These are phyloP conservation scores for Galerucella pusilla DNA, from an alignment of 2,888 invertebrate species.

Conservation along the genomic window DNA sequence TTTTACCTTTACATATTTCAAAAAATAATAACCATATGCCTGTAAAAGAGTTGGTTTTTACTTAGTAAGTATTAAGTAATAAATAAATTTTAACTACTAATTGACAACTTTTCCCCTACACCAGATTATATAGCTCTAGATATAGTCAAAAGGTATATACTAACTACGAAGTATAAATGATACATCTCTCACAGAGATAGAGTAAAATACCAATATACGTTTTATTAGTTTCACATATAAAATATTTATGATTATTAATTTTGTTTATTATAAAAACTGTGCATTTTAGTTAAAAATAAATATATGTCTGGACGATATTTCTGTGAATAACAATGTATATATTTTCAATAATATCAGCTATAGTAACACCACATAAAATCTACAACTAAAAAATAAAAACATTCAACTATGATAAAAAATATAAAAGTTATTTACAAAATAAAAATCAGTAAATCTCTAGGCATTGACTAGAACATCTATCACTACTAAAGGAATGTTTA, in stretches of 20 bases:
- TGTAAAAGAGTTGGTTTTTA: no score
- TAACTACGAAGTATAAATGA: not conserved
- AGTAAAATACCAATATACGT: not conserved
- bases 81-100: no score
- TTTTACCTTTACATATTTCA: no score
- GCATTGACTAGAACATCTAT: constrained; percentile 31
- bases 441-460: not conserved
- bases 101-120: no score
- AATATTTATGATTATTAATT: not conserved
- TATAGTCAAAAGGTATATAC: no score
- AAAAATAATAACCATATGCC: no score
- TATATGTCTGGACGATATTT: constrained; percentile 4
- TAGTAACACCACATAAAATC: constrained; percentile 22
- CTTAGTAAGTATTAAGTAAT: no score
- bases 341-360: constrained; percentile 6
- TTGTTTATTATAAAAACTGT: not conserved
- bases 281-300: constrained; percentile 2
- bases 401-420: not conserved
- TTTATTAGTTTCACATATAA: not conserved
- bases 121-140: no score
- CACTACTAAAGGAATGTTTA: constrained; percentile 28
- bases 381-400: constrained; percentile 14
- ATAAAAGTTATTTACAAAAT: constrained; percentile 22
- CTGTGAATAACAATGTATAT: constrained; percentile 11
- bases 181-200: not conserved